Evolutionary conservation across 2,888 invertebrate genomes (phyloP).

Genomic region (Drosophila quinaria): DNA sequence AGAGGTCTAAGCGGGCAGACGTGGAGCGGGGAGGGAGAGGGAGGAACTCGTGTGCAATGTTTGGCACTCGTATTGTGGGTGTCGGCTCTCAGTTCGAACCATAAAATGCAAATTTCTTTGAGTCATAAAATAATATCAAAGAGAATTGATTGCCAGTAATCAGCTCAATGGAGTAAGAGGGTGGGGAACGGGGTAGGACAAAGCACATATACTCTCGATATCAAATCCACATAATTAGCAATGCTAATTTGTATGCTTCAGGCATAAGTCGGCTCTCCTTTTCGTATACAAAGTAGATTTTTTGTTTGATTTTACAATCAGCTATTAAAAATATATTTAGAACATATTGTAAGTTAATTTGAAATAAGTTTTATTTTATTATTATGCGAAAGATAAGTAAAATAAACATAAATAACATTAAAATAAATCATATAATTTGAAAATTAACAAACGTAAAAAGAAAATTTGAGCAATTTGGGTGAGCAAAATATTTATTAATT

Average conservation of each 20-base stretch:
- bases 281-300: slow-evolving; percentile 7
- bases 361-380: no score
- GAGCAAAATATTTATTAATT: no score
- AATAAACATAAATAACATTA: no score
- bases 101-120: slow-evolving; percentile 68
- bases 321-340: not conserved
- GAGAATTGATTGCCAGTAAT: slow-evolving; percentile 41
- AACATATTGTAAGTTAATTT: no score
- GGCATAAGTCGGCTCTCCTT: not conserved
- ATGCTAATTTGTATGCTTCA: slow-evolving; percentile 34
- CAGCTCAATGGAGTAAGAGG: slow-evolving; percentile 5
- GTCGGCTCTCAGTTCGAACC: slow-evolving; percentile 42
- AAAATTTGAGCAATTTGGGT: no score
- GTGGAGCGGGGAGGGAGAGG: not conserved
- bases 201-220: slow-evolving; percentile 1
- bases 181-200: not conserved
- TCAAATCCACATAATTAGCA: slow-evolving; percentile 28
- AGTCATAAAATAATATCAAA: slow-evolving; percentile 64
- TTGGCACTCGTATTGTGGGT: slow-evolving; percentile 59
- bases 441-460: no score
- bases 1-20: not conserved
- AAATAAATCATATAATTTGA: no score
- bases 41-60: slow-evolving; percentile 19
- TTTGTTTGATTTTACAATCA: not conserved
- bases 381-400: no score